Evolutionary conservation across 2,113 vertebrate genomes (phyloP).

Genomic region (Hemiscyllium ocellatum): DNA sequence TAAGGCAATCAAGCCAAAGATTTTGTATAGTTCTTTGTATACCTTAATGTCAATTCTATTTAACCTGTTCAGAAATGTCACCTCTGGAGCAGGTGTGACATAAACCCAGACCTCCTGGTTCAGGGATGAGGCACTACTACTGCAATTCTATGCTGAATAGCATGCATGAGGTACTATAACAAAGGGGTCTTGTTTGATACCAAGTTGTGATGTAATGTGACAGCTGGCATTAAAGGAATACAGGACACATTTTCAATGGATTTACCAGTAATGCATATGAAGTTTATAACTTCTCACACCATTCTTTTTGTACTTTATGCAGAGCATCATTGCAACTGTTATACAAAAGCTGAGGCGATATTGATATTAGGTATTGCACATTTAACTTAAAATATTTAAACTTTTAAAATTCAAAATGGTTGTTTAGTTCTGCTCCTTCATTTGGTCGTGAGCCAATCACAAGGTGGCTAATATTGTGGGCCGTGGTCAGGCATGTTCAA

Average conservation of each 20-base stretch:
- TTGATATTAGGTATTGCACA: neutral
- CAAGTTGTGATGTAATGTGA: neutral
- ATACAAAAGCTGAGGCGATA: neutral
- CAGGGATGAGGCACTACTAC: too few relatives aligned
- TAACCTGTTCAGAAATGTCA: too few relatives aligned
- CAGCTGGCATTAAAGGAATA: neutral
- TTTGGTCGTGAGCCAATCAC: neutral
- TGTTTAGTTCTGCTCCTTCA: neutral
- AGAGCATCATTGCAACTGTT: neutral
- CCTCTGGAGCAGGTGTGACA: too few relatives aligned
- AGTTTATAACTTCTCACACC: neutral
- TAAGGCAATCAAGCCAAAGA: neutral
- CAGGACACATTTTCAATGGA: neutral
- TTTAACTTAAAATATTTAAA: neutral
- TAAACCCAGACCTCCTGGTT: too few relatives aligned
- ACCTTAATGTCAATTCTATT: neutral
- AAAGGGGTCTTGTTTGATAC: neutral
- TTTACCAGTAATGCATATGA: neutral
- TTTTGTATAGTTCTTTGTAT: neutral
- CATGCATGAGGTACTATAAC: neutral
- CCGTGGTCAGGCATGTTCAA: neutral
- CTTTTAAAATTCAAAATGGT: neutral
- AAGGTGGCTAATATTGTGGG: neutral
- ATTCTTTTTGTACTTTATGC: neutral
- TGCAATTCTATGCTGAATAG: neutral